A percentile compares a stretch with the other conserved stretches of the same genome.
These are phyloP conservation scores for Daubentonia madagascariensis DNA, from an alignment of 2,113 vertebrate genomes.

Conservation along the genomic window DNA sequence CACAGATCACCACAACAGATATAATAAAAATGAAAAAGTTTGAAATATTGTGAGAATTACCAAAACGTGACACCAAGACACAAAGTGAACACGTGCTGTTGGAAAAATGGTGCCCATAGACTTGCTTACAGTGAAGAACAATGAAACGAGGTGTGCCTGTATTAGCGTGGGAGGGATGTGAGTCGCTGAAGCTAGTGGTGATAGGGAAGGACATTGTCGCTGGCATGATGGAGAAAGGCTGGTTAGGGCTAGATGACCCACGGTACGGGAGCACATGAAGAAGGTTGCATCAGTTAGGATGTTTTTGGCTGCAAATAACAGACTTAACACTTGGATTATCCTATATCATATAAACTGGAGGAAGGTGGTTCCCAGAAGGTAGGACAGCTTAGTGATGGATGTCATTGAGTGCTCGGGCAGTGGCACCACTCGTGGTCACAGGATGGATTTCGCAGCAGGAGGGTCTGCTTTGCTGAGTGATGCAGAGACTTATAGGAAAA, in stretches of 20 bases:
- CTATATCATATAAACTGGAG: background rate
- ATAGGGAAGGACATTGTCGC: background rate
- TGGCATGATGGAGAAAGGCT: background rate
- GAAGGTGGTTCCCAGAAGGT: background rate
- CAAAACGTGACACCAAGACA: background rate
- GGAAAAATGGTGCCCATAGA: background rate
- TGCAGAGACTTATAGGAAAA: background rate
- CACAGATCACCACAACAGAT: background rate
- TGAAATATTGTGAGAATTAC: background rate
- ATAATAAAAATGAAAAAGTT: background rate
- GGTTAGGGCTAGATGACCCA: background rate
- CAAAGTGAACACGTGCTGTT: background rate
- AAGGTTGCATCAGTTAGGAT: background rate
- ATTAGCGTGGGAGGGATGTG: background rate
- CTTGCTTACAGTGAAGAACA: background rate
- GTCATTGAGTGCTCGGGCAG: too few species aligned
- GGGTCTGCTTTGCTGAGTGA: background rate
- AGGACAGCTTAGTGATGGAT: background rate
- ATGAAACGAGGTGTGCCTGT: background rate
- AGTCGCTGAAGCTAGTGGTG: background rate
- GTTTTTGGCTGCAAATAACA: background rate
- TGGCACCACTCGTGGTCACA: background rate
- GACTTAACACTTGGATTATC: background rate
- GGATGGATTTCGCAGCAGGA: background rate
- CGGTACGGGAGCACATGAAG: background rate